phyloP scores from a whole-genome alignment of 2,888 invertebrate genomes.

The Uropetala carovei region DNA sequence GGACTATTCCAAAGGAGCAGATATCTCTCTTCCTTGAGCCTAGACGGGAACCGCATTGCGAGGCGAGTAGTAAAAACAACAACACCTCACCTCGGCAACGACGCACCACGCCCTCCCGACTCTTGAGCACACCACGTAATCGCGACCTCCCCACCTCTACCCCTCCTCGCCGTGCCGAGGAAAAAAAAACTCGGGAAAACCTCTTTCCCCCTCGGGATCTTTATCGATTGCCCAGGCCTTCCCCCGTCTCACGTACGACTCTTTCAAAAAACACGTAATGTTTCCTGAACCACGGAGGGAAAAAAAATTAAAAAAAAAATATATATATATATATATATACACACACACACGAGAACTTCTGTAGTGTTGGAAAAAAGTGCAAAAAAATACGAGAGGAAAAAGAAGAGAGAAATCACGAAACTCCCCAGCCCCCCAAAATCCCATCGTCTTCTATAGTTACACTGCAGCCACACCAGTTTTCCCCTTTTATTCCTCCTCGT shows the following conservation, averaged over 20 bases:
- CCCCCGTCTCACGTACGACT: background rate
- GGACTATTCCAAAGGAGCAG: constrained; percentile 86
- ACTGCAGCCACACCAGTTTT: background rate
- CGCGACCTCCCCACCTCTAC: background rate
- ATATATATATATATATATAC: too few relatives aligned
- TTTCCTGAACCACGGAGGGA: constrained; percentile 53
- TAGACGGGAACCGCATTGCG: constrained; percentile 91
- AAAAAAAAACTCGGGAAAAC: constrained; percentile 41
- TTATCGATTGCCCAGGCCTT: constrained; percentile 45
- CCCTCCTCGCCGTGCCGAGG: background rate
- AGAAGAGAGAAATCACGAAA: constrained; percentile 15
- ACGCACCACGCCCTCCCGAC: background rate
- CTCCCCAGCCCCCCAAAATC: constrained; percentile 2
- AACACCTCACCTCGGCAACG: background rate
- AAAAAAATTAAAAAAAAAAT: too few relatives aligned
- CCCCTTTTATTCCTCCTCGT: background rate
- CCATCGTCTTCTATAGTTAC: background rate
- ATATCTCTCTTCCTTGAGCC: constrained; percentile 87
- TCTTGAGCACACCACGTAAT: background rate
- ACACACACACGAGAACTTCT: constrained; percentile 29
- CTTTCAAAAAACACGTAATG: constrained; percentile 42
- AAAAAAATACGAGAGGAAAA: constrained; percentile 1
- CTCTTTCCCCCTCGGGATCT: constrained; percentile 20
- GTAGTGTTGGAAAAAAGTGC: constrained; percentile 44
- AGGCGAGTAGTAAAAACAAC: constrained; percentile 73